These are phyloP conservation scores for Hydractinia echinata DNA, from an alignment of 30 jellyfish, hydroid and myxozoan genomes.

Conservation along the genomic window DNA sequence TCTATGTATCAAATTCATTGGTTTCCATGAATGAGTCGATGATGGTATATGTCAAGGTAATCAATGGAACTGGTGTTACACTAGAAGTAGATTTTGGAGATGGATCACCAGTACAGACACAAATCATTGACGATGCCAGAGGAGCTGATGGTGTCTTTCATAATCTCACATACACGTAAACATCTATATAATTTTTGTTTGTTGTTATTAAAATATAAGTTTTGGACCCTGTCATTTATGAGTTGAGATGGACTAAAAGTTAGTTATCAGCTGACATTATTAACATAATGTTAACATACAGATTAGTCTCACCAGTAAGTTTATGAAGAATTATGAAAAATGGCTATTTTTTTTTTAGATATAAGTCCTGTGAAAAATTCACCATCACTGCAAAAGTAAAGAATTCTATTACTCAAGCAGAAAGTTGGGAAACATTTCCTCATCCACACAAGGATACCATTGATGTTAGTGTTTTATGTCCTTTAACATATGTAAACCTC, in stretches of 20 bases:
- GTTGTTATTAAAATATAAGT: not conserved
- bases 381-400: not conserved
- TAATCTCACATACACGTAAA: not conserved
- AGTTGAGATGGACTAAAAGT: too few species aligned
- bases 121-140: not conserved
- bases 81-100: constrained; percentile 2
- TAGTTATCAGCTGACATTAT: too few species aligned
- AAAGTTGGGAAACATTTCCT: not conserved
- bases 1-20: not conserved
- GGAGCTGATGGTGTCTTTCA: constrained; percentile 6
- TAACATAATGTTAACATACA: not conserved
- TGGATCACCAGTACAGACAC: not conserved
- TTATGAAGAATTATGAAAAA: not conserved
- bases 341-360: not conserved
- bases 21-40: not conserved
- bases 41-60: not conserved
- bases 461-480: not conserved
- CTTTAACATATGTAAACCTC: not conserved
- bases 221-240: not conserved
- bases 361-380: not conserved
- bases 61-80: not conserved
- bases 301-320: not conserved
- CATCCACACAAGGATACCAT: not conserved
- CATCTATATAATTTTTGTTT: not conserved
- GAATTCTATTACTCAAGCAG: not conserved